Percentiles rank a stretch among this genome's conserved stretches.
Conservation (phyloP, 2,797 vertebrate species). For the Pangasius krempfi region DNA sequence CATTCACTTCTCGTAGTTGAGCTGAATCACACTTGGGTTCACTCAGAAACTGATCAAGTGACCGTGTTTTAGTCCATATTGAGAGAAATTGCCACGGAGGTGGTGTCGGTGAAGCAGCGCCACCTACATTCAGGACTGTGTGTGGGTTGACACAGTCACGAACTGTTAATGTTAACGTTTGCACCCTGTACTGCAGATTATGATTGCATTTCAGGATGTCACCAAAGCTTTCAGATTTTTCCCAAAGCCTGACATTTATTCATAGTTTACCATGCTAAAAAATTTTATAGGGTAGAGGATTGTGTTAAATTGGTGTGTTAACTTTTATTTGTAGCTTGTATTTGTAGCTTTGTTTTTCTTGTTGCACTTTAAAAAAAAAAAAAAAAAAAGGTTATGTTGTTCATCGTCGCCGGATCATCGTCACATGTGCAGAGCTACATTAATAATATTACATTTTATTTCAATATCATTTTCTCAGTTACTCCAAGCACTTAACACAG, state of each 20-base stretch:
- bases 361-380: not conserved
- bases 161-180: not conserved
- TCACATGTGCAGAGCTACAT: not conserved
- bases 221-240: not conserved
- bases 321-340: not conserved
- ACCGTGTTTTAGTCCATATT: not conserved
- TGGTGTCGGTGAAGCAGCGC: not conserved
- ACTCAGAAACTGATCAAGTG: not conserved
- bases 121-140: not conserved
- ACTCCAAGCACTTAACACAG: not conserved
- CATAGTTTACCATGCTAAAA: not conserved
- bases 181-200: not conserved
- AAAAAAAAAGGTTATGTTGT: not conserved
- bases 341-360: not conserved
- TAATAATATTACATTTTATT: not conserved
- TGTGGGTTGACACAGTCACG: slow-evolving; percentile 15
- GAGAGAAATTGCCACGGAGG: not conserved
- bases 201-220: not conserved
- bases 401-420: not conserved
- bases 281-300: not conserved
- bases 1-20: not conserved
- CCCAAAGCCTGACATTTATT: not conserved
- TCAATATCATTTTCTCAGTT: not conserved
- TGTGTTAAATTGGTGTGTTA: not conserved
- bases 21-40: not conserved